Evolutionary conservation across 2,113 vertebrate genomes (phyloP).

Genomic region (Salminus brasiliensis): DNA sequence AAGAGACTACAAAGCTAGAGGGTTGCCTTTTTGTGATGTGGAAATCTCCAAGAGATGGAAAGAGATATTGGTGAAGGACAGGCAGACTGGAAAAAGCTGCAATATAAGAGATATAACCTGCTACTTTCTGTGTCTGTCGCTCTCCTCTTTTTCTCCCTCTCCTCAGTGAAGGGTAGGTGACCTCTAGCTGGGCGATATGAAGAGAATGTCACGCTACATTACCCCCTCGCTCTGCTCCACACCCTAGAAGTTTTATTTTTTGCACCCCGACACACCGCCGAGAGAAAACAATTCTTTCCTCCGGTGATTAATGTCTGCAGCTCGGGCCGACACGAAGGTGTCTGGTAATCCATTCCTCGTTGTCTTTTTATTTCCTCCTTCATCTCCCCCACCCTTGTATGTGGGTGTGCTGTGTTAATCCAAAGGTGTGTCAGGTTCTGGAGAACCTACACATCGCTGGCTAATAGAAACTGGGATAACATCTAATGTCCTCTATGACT

Average conservation of each 20-base stretch:
- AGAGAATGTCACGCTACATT: conserved; percentile 75
- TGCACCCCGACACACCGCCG: conserved; percentile 22
- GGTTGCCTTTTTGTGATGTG: not conserved
- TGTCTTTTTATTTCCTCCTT: not conserved
- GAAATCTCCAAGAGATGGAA: not conserved
- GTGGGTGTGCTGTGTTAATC: not conserved
- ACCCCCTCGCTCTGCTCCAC: conserved; percentile 40
- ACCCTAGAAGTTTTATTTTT: conserved; percentile 64
- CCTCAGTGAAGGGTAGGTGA: conserved; percentile 59
- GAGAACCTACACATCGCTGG: not conserved
- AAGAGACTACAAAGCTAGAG: not conserved
- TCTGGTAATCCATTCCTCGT: conserved; percentile 40
- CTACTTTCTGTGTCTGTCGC: conserved; percentile 16
- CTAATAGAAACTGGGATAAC: not conserved
- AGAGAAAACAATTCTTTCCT: conserved; percentile 63
- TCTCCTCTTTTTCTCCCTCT: conserved; percentile 24
- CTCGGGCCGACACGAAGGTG: conserved; percentile 32
- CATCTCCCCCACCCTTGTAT: not conserved
- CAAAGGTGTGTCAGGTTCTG: not conserved
- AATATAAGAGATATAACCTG: not conserved
- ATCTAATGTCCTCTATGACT: not conserved
- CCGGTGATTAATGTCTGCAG: conserved; percentile 62
- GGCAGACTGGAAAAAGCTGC: conserved; percentile 60
- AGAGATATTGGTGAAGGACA: conserved; percentile 39
- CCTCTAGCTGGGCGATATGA: conserved; percentile 70